Evolutionary conservation across 92 coral and sea anemone genomes (phyloP).

Genomic region (Zoanthus sansibaricus): DNA sequence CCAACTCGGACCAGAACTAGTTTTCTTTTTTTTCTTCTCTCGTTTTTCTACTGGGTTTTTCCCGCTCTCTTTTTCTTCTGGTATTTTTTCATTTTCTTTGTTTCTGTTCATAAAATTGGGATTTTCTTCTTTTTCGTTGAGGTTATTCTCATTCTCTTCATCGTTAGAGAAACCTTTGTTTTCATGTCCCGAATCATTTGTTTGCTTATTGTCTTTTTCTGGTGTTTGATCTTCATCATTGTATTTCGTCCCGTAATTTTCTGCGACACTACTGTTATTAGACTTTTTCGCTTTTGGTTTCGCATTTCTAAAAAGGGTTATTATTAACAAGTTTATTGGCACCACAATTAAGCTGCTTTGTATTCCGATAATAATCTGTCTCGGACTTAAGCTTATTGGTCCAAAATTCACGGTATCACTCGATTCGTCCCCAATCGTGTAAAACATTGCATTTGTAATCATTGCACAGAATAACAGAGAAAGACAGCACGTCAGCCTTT

Average conservation of each 20-base stretch:
- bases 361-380: constrained; percentile 58
- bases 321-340: constrained; percentile 60
- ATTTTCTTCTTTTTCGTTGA: not conserved
- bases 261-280: not conserved
- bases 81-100: not conserved
- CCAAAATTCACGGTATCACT: constrained; percentile 53
- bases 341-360: constrained; percentile 58
- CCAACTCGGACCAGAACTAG: constrained; percentile 27
- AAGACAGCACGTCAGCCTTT: constrained; percentile 66
- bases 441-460: constrained; percentile 69
- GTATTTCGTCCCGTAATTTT: not conserved
- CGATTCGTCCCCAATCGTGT: constrained; percentile 38
- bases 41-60: not conserved
- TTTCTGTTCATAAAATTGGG: not conserved
- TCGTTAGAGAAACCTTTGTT: constrained; percentile 1
- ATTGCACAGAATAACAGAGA: constrained; percentile 64
- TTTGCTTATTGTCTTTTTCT: not conserved
- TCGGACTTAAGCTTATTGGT: constrained; percentile 57
- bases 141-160: not conserved
- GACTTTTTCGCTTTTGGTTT: constrained; percentile 49
- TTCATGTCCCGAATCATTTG: not conserved
- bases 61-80: not conserved
- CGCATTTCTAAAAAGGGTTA: constrained; percentile 61
- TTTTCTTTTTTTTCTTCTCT: constrained; percentile 48
- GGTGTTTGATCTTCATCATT: not conserved